Evolutionary conservation across 1,140 invertebrate genomes (phyloP).

Genomic region (Dufourea novaeangliae): DNA sequence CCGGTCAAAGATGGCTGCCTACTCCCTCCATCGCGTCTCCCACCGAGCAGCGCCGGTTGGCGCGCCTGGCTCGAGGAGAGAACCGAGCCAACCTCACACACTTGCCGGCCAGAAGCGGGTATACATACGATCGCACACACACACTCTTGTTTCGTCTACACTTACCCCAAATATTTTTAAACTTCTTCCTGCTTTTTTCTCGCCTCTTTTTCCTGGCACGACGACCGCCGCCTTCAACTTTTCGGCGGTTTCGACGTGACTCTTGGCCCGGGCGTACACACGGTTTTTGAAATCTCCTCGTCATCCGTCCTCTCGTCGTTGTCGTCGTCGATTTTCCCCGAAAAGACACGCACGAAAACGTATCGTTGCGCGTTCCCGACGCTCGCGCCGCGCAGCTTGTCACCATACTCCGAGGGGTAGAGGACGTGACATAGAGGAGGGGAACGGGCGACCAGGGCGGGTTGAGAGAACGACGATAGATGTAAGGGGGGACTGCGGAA

Average conservation of each 20-base stretch:
- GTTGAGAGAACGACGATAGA: conserved; percentile 38
- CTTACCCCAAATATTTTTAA: conserved; percentile 65
- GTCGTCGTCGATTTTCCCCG: conserved; percentile 49
- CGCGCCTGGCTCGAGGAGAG: conserved; percentile 52
- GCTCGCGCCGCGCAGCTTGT: conserved; percentile 25
- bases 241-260: conserved; percentile 32
- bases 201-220: conserved; percentile 4
- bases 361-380: conserved; percentile 39
- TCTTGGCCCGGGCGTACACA: not conserved
- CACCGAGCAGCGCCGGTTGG: conserved; percentile 26
- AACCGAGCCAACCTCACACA: conserved; percentile 33
- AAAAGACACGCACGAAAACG: conserved; percentile 48
- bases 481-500: conserved; percentile 26
- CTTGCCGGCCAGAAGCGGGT: conserved; percentile 42
- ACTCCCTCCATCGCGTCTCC: conserved; percentile 51
- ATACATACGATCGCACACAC: conserved; percentile 44
- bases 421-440: conserved; percentile 16
- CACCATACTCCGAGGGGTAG: conserved; percentile 12
- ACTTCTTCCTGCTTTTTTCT: conserved; percentile 28
- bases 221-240: conserved; percentile 3
- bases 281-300: conserved; percentile 35
- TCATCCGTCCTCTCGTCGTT: conserved; percentile 16
- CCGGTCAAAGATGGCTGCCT: conserved; percentile 72
- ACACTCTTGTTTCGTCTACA: conserved; percentile 55
- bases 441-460: conserved; percentile 35